Conservation (phyloP, 2,113 vertebrate genomes). For the Odontesthes bonariensis region DNA sequence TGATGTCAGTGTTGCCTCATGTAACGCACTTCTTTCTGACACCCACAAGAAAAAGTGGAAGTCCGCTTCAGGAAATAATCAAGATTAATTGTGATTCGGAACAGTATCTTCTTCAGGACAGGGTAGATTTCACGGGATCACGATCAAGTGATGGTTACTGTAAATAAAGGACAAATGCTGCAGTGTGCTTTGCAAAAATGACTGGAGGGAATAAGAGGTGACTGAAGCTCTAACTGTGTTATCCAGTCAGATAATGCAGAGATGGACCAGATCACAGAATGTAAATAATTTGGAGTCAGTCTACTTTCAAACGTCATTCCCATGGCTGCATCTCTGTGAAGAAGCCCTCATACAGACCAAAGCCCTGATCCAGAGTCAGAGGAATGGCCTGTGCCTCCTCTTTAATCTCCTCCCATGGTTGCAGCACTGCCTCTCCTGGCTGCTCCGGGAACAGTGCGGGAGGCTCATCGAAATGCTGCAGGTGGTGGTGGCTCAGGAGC, state of each 20-base stretch:
- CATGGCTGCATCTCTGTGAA: slow-evolving; percentile 85
- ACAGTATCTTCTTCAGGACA: neutral
- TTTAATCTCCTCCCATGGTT: slow-evolving; percentile 85
- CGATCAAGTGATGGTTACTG: neutral
- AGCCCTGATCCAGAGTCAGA: slow-evolving; percentile 81
- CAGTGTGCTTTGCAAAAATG: slow-evolving; percentile 11
- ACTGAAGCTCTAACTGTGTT: slow-evolving; percentile 9
- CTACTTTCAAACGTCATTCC: slow-evolving; percentile 82
- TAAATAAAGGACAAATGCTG: slow-evolving; percentile 11
- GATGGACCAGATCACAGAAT: slow-evolving; percentile 3
- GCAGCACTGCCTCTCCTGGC: slow-evolving; percentile 68
- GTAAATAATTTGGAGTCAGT: slow-evolving; percentile 31
- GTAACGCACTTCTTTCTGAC: slow-evolving; percentile 9
- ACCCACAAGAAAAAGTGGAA: slow-evolving; percentile 2
- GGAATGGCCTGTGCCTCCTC: slow-evolving; percentile 78
- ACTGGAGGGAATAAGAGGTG: slow-evolving; percentile 11
- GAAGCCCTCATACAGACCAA: slow-evolving; percentile 83
- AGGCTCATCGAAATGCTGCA: slow-evolving; percentile 78
- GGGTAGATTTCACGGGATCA: neutral
- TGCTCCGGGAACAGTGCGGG: slow-evolving; percentile 76
- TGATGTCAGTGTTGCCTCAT: slow-evolving; percentile 7
- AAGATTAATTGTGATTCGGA: neutral
- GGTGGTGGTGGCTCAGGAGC: slow-evolving; percentile 68
- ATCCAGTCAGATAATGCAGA: slow-evolving; percentile 9
- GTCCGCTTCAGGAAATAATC: slow-evolving; percentile 6